These are phyloP conservation scores for Ochropleura plecta DNA, from an alignment of 2,888 invertebrate species.

Conservation along the genomic window DNA sequence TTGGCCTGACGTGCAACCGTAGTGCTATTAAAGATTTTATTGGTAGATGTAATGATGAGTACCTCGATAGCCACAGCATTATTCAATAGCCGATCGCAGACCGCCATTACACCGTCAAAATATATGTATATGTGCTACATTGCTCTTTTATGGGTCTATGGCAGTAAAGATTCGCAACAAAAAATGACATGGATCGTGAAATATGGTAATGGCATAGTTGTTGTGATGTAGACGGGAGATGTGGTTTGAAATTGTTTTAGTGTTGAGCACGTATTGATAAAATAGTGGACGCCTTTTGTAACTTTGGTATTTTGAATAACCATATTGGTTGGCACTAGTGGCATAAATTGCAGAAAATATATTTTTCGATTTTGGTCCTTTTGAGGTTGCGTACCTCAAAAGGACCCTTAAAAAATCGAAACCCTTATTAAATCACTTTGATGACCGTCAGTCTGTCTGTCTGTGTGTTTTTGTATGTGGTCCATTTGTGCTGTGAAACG, in stretches of 20 bases:
- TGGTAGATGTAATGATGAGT: slow-evolving; percentile 62
- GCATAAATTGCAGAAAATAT: not conserved
- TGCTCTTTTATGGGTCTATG: slow-evolving; percentile 36
- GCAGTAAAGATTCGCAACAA: slow-evolving; percentile 23
- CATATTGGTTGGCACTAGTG: not conserved
- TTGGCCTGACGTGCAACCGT: slow-evolving; percentile 42
- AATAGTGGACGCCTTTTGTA: slow-evolving; percentile 23
- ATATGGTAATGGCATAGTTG: slow-evolving; percentile 38
- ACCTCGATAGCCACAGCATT: slow-evolving; percentile 49
- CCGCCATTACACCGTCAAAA: slow-evolving; percentile 42
- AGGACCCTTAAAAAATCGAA: too few relatives aligned
- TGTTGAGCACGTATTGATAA: slow-evolving; percentile 22
- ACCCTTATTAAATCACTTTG: too few relatives aligned
- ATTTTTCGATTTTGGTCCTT: not conserved
- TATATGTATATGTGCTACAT: slow-evolving; percentile 41
- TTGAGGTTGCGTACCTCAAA: too few relatives aligned
- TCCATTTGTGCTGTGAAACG: too few relatives aligned
- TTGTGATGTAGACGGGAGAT: not conserved
- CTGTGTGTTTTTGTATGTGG: too few relatives aligned
- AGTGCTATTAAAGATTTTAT: slow-evolving; percentile 67
- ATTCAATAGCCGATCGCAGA: slow-evolving; percentile 51
- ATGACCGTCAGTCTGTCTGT: too few relatives aligned
- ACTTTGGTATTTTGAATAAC: slow-evolving; percentile 27
- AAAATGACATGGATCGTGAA: slow-evolving; percentile 47
- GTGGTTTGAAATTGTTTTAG: slow-evolving; percentile 22